Percentiles rank a stretch among this genome's conserved stretches.
These are phyloP conservation scores for Seriola dumerili DNA, from an alignment of 2,113 vertebrate genomes.

Conservation along the genomic window DNA sequence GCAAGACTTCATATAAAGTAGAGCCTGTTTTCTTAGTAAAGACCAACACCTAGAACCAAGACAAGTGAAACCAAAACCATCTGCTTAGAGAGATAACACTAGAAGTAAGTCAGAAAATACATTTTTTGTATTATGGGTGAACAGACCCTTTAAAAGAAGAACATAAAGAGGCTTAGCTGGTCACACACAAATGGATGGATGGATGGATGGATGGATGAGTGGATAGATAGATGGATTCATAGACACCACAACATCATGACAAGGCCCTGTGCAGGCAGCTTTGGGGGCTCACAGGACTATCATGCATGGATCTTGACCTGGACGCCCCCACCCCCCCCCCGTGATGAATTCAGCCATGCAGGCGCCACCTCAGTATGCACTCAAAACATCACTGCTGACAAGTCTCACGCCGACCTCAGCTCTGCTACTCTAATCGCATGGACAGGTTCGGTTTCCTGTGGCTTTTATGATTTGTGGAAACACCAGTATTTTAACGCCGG, in stretches of 20 bases:
- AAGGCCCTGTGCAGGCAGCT: slow-evolving; percentile 46
- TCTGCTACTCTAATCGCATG: background rate
- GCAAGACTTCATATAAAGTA: no score
- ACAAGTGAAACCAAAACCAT: background rate
- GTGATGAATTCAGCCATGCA: slow-evolving; percentile 75
- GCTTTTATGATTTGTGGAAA: background rate
- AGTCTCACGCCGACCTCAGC: background rate
- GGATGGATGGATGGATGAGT: background rate
- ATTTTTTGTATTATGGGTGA: slow-evolving; percentile 36
- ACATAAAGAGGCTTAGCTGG: slow-evolving; percentile 47
- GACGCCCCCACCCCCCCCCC: slow-evolving; percentile 10
- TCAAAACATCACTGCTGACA: slow-evolving; percentile 65
- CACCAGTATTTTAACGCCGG: background rate
- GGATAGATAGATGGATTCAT: slow-evolving; percentile 9
- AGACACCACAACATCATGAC: slow-evolving; percentile 48
- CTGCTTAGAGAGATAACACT: background rate
- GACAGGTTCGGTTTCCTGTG: background rate
- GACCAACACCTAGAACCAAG: background rate
- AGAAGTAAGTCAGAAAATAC: slow-evolving; percentile 3
- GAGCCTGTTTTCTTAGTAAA: no score
- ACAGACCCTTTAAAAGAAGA: slow-evolving; percentile 42
- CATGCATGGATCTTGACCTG: slow-evolving; percentile 65
- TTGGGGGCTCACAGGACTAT: slow-evolving; percentile 31
- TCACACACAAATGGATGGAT: slow-evolving; percentile 34
- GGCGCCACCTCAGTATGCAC: slow-evolving; percentile 61